These are phyloP conservation scores for Oreocharis arfaki DNA, from an alignment of 2,113 vertebrate genomes.

Conservation along the genomic window DNA sequence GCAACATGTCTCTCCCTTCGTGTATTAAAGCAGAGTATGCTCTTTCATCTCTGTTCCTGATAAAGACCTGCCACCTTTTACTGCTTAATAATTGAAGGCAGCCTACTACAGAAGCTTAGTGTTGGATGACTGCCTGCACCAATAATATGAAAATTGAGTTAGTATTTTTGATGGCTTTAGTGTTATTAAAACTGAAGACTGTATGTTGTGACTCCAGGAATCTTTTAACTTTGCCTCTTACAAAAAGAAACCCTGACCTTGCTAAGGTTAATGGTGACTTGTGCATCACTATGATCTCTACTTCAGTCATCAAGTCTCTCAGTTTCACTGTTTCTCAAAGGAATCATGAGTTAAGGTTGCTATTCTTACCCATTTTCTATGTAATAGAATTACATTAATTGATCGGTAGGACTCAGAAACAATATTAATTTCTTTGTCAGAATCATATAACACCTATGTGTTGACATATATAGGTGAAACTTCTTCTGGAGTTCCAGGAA, in stretches of 20 bases:
- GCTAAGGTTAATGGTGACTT: not conserved
- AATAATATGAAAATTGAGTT: conserved; percentile 15
- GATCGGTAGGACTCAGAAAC: not conserved
- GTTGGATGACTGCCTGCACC: conserved; percentile 40
- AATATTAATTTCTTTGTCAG: not conserved
- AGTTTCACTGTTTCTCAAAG: not conserved
- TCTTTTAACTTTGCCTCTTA: conserved; percentile 7
- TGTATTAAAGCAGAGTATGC: conserved; percentile 49
- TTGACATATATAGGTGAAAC: not conserved
- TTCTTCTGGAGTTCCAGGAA: not conserved
- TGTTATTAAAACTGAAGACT: conserved; percentile 17
- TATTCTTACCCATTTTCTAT: not conserved
- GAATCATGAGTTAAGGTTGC: not conserved
- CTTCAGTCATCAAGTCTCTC: not conserved
- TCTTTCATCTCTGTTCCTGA: conserved; percentile 56
- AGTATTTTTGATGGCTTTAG: conserved; percentile 43
- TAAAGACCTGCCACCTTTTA: conserved; percentile 58
- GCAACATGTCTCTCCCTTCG: conserved; percentile 36
- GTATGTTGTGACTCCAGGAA: not conserved
- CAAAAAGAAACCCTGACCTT: not conserved
- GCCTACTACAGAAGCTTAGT: conserved; percentile 34
- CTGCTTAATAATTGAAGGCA: conserved; percentile 66
- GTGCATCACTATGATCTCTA: not conserved
- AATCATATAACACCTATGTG: not conserved
- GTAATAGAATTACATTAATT: not conserved